These are phyloP conservation scores for Esperia sulphurella DNA, from an alignment of 2,888 invertebrate species.

Conservation along the genomic window DNA sequence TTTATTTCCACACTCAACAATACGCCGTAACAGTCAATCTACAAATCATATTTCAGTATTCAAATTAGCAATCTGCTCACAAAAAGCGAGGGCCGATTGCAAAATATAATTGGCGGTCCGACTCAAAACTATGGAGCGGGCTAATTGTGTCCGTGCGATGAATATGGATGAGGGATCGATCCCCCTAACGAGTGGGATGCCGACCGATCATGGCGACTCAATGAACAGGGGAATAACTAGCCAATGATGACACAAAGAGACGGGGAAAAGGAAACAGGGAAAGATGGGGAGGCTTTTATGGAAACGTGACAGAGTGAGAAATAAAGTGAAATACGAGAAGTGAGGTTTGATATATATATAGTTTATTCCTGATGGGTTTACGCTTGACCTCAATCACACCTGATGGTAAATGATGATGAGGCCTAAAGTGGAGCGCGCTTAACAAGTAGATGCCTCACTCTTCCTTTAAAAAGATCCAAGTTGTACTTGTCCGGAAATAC, in stretches of 20 bases:
- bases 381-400: too few relatives aligned
- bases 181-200: slow-evolving; percentile 18
- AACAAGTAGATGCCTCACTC: too few relatives aligned
- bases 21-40: slow-evolving; percentile 4
- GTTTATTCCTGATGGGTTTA: too few relatives aligned
- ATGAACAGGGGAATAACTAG: not conserved
- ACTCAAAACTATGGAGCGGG: slow-evolving; percentile 42
- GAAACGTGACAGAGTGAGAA: not conserved
- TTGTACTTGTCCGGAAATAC: too few relatives aligned
- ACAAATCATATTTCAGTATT: slow-evolving; percentile 31
- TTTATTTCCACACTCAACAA: not conserved
- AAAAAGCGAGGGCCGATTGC: slow-evolving; percentile 51
- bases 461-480: too few relatives aligned
- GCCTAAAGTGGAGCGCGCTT: too few relatives aligned
- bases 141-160: slow-evolving; percentile 61
- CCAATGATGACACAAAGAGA: not conserved
- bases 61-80: slow-evolving; percentile 38
- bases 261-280: not conserved
- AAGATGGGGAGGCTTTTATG: not conserved
- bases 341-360: too few relatives aligned
- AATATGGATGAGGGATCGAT: slow-evolving; percentile 64
- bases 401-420: too few relatives aligned
- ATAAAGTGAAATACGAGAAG: too few relatives aligned
- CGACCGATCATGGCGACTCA: not conserved
- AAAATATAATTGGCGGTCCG: slow-evolving; percentile 62